Evolutionary conservation across 1,140 invertebrate species (phyloP).

Genomic region (Drosophila ananassae): DNA sequence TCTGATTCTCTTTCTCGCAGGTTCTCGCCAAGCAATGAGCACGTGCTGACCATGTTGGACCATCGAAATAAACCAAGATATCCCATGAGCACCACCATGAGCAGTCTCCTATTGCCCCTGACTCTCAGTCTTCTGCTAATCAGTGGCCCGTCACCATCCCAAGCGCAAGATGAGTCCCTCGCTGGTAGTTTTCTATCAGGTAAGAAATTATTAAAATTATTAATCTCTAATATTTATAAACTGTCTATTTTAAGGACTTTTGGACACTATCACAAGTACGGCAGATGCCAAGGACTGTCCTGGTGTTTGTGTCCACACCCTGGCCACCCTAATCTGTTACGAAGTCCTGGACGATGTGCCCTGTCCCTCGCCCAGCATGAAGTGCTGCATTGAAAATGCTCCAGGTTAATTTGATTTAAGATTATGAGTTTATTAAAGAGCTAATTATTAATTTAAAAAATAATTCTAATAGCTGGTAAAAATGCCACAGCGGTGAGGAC

Average conservation of each 20-base stretch:
- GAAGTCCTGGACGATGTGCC: slow-evolving; percentile 92
- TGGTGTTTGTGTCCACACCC: slow-evolving; percentile 92
- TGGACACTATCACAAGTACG: slow-evolving; percentile 92
- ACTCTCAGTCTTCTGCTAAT: slow-evolving; percentile 33
- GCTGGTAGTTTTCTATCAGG: slow-evolving; percentile 91
- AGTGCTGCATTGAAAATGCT: slow-evolving; percentile 90
- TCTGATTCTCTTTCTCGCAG: slow-evolving; percentile 19
- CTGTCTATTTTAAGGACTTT: slow-evolving; percentile 86
- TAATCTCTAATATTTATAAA: not conserved
- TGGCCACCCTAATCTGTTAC: slow-evolving; percentile 92
- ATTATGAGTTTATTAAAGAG: not conserved
- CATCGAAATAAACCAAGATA: slow-evolving; percentile 18
- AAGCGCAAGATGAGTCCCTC: slow-evolving; percentile 89
- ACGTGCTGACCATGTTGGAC: slow-evolving; percentile 54
- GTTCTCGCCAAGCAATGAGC: slow-evolving; percentile 67
- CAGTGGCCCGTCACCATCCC: not conserved
- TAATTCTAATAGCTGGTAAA: slow-evolving; percentile 39
- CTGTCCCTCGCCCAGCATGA: slow-evolving; percentile 91
- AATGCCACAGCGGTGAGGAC: slow-evolving; percentile 48
- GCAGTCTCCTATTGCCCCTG: slow-evolving; percentile 19
- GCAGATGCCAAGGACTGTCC: slow-evolving; percentile 93
- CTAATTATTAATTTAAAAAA: not conserved
- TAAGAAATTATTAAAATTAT: slow-evolving; percentile 58
- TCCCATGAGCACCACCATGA: slow-evolving; percentile 16
- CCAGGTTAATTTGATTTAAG: slow-evolving; percentile 79